Base-by-base conservation (phyloP, 2,888 invertebrate species). In the Apotomis turbidana region DNA sequence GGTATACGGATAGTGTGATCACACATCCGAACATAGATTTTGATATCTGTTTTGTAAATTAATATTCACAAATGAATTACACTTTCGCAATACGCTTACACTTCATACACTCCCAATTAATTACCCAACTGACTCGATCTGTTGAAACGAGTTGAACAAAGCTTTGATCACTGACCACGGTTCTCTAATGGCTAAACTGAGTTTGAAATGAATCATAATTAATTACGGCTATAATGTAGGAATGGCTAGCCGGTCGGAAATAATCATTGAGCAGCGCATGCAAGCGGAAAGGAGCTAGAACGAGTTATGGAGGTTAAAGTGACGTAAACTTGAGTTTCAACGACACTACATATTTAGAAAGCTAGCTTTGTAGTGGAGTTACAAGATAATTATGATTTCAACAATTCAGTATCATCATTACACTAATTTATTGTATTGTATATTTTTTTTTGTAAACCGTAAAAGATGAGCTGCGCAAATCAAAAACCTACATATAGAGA, bases 181-280 rank as follows among this genome's bases (percentile, higher is more conserved):
- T 44, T 55, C 52, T 77, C 76, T 78, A 79, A 80, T 55, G 82
- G 82, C 79, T 79, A 76, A 83, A 46, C 76, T 78, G 79, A 80
- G 62, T 76, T 76, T 74, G 78, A 81, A 79, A 80, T 77, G 78
- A 80, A 79, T 79, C 76, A 77, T 82, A 84, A 87, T 86, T 86
- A 87, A 87, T 87, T 84, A 80, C 80, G 77, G 76, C 79, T 82
- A 84, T 87, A 85, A 86, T 85, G 83, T 81, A 82, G 83, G 83
- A 82, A 81, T 78, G 84, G 79, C 81, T 73, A 85, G 74, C 83
- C 80, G 76, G 73, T 76, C 70, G 86, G 85, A 86, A 86, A 80
- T 82, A 79, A 81, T 80, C 81, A 79, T 63, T 83, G 83, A 82
- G 75, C 78, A 80, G 74, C 74, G 58, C 74, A 68, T 61, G 57